Conservation (phyloP, 1,140 invertebrate genomes). For the Atta texana region DNA sequence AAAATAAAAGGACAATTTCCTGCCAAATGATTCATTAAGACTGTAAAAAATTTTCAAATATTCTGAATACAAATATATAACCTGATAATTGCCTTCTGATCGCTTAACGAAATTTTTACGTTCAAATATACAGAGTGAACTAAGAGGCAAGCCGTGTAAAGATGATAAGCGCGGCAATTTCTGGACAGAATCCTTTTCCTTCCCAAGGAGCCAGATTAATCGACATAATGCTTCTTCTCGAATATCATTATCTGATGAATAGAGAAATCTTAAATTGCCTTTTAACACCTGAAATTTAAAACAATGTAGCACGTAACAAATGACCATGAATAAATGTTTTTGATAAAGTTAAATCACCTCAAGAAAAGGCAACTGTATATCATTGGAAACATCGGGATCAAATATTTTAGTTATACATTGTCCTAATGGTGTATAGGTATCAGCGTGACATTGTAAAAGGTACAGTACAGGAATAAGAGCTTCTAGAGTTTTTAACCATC, state of each 20-base stretch:
- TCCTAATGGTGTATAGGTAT: conserved; percentile 84
- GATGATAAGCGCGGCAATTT: conserved; percentile 85
- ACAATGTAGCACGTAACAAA: neutral
- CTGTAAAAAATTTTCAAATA: neutral
- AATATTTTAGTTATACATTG: conserved; percentile 88
- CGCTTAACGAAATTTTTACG: conserved; percentile 70
- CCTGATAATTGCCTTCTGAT: conserved; percentile 81
- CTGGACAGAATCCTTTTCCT: conserved; percentile 81
- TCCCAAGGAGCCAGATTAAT: conserved; percentile 85
- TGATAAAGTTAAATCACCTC: conserved; percentile 81
- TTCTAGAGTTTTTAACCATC: conserved; percentile 88
- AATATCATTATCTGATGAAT: conserved; percentile 80
- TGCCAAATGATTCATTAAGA: neutral
- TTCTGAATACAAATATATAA: conserved; percentile 64
- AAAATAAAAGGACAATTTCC: neutral
- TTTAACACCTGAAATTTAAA: conserved; percentile 81
- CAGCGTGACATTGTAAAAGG: conserved; percentile 84
- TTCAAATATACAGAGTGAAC: conserved; percentile 83
- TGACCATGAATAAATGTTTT: neutral
- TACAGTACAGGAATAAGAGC: conserved; percentile 87
- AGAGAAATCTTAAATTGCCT: conserved; percentile 86
- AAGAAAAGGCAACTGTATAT: conserved; percentile 86
- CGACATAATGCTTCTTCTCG: conserved; percentile 86
- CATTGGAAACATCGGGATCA: conserved; percentile 88
- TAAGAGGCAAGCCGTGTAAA: conserved; percentile 83